Percentiles rank a stretch among this genome's conserved stretches.
Evolutionary conservation across 2,113 vertebrate species (phyloP).

Genomic region (Oncorhynchus clarkii): DNA sequence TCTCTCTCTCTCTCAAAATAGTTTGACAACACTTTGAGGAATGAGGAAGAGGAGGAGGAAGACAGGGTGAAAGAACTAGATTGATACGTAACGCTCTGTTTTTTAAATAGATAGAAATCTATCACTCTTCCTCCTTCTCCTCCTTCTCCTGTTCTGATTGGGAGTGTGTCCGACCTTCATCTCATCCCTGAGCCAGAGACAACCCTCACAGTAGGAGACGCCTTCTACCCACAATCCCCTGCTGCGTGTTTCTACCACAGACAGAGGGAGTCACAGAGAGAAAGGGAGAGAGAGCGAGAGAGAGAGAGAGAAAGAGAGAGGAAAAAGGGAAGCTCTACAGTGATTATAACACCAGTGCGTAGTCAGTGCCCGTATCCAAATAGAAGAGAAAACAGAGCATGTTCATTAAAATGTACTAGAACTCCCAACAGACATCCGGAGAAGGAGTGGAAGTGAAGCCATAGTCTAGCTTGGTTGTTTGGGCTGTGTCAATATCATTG

Average conservation of each 20-base stretch:
- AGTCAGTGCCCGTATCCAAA: too few species aligned
- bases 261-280: constrained; percentile 41
- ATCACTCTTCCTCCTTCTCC: background rate
- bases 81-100: background rate
- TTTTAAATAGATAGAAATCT: background rate
- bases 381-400: background rate
- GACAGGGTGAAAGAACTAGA: too few species aligned
- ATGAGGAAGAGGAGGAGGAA: too few species aligned
- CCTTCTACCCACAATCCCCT: constrained; percentile 65
- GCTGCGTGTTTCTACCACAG: constrained; percentile 69
- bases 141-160: constrained; percentile 19
- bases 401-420: too few species aligned
- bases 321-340: constrained; percentile 23
- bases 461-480: too few species aligned
- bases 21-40: too few species aligned
- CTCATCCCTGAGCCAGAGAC: constrained; percentile 65
- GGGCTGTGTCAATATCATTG: too few species aligned
- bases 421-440: too few species aligned
- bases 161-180: constrained; percentile 69
- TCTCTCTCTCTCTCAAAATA: too few species aligned
- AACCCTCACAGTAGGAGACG: constrained; percentile 66
- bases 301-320: constrained; percentile 10
- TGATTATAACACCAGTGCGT: background rate
- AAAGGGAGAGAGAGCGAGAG: constrained; percentile 35
- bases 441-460: too few species aligned